A percentile compares a stretch with the other conserved stretches of the same genome.
These are phyloP conservation scores for Mirza zaza DNA, from an alignment of 2,113 vertebrate genomes.

Conservation along the genomic window DNA sequence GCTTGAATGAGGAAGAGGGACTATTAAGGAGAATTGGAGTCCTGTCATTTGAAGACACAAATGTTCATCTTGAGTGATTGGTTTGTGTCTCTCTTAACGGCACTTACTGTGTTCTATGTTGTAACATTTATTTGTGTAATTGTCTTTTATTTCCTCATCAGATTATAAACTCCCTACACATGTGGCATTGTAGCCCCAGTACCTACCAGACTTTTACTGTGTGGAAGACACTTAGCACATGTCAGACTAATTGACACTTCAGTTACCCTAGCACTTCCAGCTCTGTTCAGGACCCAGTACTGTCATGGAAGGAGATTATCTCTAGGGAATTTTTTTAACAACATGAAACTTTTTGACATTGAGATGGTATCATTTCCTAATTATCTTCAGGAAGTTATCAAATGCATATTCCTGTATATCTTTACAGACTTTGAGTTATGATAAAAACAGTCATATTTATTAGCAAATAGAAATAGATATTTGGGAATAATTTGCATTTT, in stretches of 20 bases:
- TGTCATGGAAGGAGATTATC: background rate
- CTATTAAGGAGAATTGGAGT: slow-evolving; percentile 44
- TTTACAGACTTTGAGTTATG: slow-evolving; percentile 1
- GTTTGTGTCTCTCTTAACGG: slow-evolving; percentile 26
- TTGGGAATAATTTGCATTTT: background rate
- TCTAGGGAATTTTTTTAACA: background rate
- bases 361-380: slow-evolving; percentile 16
- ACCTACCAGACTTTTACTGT: background rate
- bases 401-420: background rate
- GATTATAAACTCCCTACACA: slow-evolving; percentile 29
- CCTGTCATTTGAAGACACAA: slow-evolving; percentile 35
- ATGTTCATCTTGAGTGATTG: slow-evolving; percentile 31
- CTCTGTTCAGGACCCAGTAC: background rate
- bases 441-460: background rate
- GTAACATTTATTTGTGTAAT: slow-evolving; percentile 47
- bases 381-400: slow-evolving; percentile 8
- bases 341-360: slow-evolving; percentile 28
- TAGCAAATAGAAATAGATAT: slow-evolving; percentile 11
- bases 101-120: background rate
- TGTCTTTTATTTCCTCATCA: slow-evolving; percentile 34
- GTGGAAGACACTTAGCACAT: background rate
- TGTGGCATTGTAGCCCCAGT: background rate
- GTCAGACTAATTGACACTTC: background rate
- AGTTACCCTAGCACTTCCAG: background rate
- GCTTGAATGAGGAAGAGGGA: slow-evolving; percentile 37